Base-by-base conservation (phyloP, 2,113 vertebrate genomes). In the Accipiter cooperii region DNA sequence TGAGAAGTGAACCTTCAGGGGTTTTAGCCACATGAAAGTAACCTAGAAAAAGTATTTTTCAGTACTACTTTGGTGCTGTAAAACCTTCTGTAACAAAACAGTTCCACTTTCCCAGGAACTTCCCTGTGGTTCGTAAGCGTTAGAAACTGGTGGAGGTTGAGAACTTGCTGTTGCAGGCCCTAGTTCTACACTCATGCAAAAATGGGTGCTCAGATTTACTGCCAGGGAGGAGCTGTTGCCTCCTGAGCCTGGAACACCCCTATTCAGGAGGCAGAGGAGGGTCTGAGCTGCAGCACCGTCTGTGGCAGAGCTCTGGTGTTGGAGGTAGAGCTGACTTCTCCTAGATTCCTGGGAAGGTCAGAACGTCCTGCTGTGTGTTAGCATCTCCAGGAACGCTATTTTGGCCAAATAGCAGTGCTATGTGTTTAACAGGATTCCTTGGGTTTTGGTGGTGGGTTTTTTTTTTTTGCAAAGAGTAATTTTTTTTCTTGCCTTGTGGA, bases 21-120 rank as follows among this genome's bases (percentile, higher is more conserved):
- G 2, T 69, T 80, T 93, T 80, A 88, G n/a, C 93, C 92, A 91
- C 96, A 95, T 96, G 36, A 94, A 96, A 94, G 90, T 83, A 88
- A 85, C 63, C 52, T 90, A 77, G 87, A 77, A 96, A 77, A 95
- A 65, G 70, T 87, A 46, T 88, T 94, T 92, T 91, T 91, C 54
- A 33, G 44, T 73, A 73, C 51, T 82, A 25, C 65, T 87, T 88
- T 29, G 19, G 44, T 85, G 70, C 92, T 79, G 34, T 90, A 85
- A 92, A 93, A 77, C 61, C 25, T 64, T 87, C 84, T 85, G 44
- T 51, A 88, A 52, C n/a, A 42, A 55, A 79, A 87, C 57, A n/a
- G 63, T 95, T 78, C 58, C 82, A 78, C 54, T 96, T 96, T 87
- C 77, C 44, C 75, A 83, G 85, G 89, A 89, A 64, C 73, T 91